Evolutionary conservation across 2,888 invertebrate species (phyloP), one percentile per base, ranked within the genome.

Genomic region (Elmis aenea): DNA sequence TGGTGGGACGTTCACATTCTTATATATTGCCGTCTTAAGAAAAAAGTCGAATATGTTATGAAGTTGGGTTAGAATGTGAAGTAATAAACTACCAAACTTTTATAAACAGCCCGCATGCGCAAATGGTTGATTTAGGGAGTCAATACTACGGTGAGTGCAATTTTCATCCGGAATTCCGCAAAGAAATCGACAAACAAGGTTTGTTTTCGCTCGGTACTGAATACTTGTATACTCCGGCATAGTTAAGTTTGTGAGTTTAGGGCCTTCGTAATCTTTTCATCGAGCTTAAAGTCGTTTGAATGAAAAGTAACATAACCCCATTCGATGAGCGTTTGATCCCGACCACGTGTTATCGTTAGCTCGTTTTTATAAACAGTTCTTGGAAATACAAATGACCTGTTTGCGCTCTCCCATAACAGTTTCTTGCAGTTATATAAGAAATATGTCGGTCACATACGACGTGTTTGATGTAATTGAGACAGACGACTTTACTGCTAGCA

Each of bases 311-410:
- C 38, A 34, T 34, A 43, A 43, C 40, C 42, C 37, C 38, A 42
- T 31, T 41, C 42, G 38, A 42, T 42, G 43, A 45, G 45, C 37
- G 43, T 34, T 44, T 40, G 42, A 38, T 46, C 38, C 29, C 42
- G 35, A 42, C 44, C 45, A 49, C 46, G 49, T 50, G 50, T 45
- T 49, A 43, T 43, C 43, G 38, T 43, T 44, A 42, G 33, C 42
- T 5, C 38, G 37, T 41, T 47, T 47, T 45, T 47, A 45, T 41
- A 45, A 50, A 50, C 45, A 47, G 27, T 39, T 30, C 33, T 26
- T 9, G 30, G 36, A 40, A 44, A 35, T 33, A 32, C 35, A 40
- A 44, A 44, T 37, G 38, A 22, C 36, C 35, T 31, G 33, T 29
- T 42, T 42, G 33, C 38, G 30, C 31, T 42, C 42, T 42, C 42